These are phyloP conservation scores for Eremophila alpestris DNA, from an alignment of 2,797 vertebrate genomes.

Conservation along the genomic window DNA sequence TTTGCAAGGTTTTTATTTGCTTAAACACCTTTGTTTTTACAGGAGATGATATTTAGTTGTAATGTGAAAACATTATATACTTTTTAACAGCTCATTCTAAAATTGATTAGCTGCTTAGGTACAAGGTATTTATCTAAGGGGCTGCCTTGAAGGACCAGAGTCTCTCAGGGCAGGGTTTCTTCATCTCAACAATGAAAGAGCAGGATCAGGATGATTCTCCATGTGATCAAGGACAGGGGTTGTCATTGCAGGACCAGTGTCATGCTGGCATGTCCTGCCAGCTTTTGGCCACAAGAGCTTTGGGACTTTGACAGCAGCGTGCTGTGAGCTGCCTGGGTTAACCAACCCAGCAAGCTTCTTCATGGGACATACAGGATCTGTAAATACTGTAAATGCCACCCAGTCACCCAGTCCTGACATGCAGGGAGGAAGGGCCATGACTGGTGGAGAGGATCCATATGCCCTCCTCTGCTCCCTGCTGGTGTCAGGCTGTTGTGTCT, in stretches of 20 bases:
- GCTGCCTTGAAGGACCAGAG: not conserved
- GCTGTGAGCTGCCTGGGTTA: not conserved
- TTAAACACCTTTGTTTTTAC: conserved; percentile 47
- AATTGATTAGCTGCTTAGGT: conserved; percentile 57
- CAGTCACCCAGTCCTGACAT: accelerated
- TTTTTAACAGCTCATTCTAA: conserved; percentile 55
- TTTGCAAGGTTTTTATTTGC: conserved; percentile 55
- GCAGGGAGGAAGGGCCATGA: not conserved
- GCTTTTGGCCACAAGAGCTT: not conserved
- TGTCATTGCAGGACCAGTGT: not conserved
- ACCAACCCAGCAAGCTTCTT: not conserved
- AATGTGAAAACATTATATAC: conserved; percentile 29
- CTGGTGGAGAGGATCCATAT: not conserved
- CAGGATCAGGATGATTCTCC: not conserved
- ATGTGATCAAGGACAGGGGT: accelerated
- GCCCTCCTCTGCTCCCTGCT: not conserved
- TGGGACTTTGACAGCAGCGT: not conserved
- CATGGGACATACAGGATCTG: accelerated
- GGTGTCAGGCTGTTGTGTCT: not conserved
- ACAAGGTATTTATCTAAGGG: conserved; percentile 30
- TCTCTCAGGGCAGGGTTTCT: not conserved
- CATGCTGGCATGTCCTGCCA: accelerated
- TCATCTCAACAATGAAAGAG: not conserved
- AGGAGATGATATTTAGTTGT: conserved; percentile 57
- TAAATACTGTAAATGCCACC: not conserved